phyloP scores from a whole-genome alignment of 1,140 invertebrate species.

The Eufriesea mexicana region DNA sequence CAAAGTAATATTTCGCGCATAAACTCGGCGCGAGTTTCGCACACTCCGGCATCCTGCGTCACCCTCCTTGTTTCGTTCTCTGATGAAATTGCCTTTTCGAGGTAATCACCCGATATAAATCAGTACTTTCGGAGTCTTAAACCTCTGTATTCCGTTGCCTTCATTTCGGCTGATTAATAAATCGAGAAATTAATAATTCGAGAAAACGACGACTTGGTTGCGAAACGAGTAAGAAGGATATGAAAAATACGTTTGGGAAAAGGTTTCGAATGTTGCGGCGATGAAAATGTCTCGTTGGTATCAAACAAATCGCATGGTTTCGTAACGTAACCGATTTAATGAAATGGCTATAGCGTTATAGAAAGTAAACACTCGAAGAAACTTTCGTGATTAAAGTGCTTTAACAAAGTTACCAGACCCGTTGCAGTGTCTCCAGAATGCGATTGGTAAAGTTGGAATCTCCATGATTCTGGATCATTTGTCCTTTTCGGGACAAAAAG shows the following conservation, averaged over 20 bases:
- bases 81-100: constrained; percentile 55
- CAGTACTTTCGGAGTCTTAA: background rate
- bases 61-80: constrained; percentile 17
- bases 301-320: background rate
- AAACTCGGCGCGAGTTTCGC: constrained; percentile 29
- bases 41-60: background rate
- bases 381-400: constrained; percentile 58
- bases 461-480: constrained; percentile 57
- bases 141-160: too few species aligned
- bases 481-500: constrained; percentile 51
- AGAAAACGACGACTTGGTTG: background rate
- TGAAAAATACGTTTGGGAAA: background rate
- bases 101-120: constrained; percentile 33
- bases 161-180: background rate
- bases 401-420: constrained; percentile 38
- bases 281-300: background rate
- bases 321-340: constrained; percentile 37
- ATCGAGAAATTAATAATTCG: background rate
- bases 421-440: constrained; percentile 43
- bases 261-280: background rate
- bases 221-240: background rate
- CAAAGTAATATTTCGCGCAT: constrained; percentile 24
- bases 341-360: constrained; percentile 45
- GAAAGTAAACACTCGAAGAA: constrained; percentile 53
- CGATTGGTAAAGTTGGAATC: constrained; percentile 65